Evolutionary conservation across 2,113 vertebrate species (phyloP).

Genomic region (Calonectris borealis): DNA sequence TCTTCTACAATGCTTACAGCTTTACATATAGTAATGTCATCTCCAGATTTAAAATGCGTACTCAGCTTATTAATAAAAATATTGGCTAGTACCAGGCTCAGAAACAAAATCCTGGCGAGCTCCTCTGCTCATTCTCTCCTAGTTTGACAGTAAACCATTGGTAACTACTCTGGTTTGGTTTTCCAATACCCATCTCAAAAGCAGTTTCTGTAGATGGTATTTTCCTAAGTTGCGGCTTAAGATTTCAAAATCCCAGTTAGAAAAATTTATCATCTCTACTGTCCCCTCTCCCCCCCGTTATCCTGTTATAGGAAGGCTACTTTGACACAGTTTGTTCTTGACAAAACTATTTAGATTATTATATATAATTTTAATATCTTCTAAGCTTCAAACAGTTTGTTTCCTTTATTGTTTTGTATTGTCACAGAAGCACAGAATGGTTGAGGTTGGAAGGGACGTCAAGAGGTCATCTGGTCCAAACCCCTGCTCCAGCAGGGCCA

Average conservation of each 20-base stretch:
- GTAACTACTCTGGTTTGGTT: neutral
- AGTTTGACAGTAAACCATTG: neutral
- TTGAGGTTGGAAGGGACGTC: neutral
- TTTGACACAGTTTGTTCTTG: neutral
- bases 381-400: neutral
- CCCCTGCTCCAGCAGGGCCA: neutral
- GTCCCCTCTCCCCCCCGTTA: rapidly evolving
- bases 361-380: neutral
- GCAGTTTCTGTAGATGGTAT: neutral
- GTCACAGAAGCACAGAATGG: neutral
- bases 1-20: neutral
- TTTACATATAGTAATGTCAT: neutral
- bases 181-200: neutral
- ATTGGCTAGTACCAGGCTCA: neutral
- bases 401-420: neutral
- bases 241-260: neutral
- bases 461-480: neutral
- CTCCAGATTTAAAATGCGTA: neutral
- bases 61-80: neutral
- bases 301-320: neutral
- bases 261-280: neutral
- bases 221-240: neutral
- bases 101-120: neutral
- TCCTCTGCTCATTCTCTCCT: neutral
- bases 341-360: neutral